Percentiles rank a stretch among this genome's conserved stretches.
phyloP scores from a whole-genome alignment of 2,113 vertebrate species.

The Oxyura jamaicensis region DNA sequence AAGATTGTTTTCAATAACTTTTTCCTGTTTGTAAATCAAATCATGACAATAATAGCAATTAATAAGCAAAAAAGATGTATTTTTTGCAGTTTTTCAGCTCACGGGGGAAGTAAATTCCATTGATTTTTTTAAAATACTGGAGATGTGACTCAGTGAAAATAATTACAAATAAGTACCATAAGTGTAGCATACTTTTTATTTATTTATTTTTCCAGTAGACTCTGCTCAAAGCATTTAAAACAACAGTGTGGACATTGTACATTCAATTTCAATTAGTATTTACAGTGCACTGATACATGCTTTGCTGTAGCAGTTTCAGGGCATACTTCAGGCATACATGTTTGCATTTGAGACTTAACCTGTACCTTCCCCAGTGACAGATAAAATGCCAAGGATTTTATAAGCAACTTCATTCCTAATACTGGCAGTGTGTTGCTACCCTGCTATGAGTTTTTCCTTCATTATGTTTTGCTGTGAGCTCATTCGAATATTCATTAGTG shows the following conservation, averaged over 20 bases:
- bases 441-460: not conserved
- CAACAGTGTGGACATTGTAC: not conserved
- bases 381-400: not conserved
- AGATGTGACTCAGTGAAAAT: not conserved
- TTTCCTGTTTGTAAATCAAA: not conserved
- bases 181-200: not conserved
- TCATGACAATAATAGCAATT: not conserved
- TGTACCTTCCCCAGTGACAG: not conserved
- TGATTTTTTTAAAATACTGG: not conserved
- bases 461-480: not conserved
- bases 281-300: not conserved
- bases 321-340: not conserved
- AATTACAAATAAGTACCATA: not conserved
- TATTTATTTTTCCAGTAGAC: not conserved
- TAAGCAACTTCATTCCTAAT: not conserved
- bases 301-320: not conserved
- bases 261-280: not conserved
- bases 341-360: not conserved
- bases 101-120: conserved; percentile 11
- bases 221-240: not conserved
- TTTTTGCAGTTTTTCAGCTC: conserved; percentile 9
- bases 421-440: not conserved
- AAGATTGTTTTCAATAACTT: not conserved
- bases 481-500: not conserved
- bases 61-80: not conserved